Conservation (phyloP, 2,888 invertebrate species). For the Diarsia rubi region DNA sequence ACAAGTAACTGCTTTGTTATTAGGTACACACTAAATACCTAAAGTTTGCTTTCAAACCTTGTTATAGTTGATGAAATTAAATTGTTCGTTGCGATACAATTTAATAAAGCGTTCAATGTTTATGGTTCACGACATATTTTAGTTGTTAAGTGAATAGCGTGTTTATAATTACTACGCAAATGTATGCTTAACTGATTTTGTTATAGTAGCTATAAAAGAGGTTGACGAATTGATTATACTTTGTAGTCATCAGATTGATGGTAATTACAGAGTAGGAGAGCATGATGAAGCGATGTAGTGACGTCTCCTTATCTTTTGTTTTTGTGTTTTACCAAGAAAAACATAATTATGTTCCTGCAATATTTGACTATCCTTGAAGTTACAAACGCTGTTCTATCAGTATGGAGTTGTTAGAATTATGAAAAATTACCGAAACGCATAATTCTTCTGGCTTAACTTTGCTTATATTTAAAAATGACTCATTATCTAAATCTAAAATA, state of each 20-base stretch:
- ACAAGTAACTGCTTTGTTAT: constrained; percentile 47
- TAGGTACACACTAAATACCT: constrained; percentile 42
- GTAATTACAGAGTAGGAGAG: too few relatives aligned
- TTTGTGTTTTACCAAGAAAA: not conserved
- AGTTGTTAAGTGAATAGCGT: constrained; percentile 4
- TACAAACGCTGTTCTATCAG: not conserved
- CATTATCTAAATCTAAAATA: too few relatives aligned
- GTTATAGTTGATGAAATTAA: constrained; percentile 53
- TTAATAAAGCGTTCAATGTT: constrained; percentile 43
- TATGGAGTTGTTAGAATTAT: not conserved
- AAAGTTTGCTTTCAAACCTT: constrained; percentile 45
- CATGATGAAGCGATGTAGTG: too few relatives aligned
- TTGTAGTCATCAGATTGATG: not conserved
- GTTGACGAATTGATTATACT: not conserved
- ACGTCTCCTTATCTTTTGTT: not conserved
- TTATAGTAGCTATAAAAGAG: not conserved
- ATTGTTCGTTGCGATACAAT: constrained; percentile 48
- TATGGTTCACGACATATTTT: constrained; percentile 32
- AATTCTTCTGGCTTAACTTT: not conserved
- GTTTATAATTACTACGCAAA: constrained; percentile 3
- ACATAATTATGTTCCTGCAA: not conserved
- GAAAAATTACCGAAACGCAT: not conserved
- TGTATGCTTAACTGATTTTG: not conserved
- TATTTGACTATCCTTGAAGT: not conserved
- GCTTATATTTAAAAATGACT: not conserved